Evolutionary conservation across 1,140 invertebrate species (phyloP).

Genomic region (Drosophila seguyi): DNA sequence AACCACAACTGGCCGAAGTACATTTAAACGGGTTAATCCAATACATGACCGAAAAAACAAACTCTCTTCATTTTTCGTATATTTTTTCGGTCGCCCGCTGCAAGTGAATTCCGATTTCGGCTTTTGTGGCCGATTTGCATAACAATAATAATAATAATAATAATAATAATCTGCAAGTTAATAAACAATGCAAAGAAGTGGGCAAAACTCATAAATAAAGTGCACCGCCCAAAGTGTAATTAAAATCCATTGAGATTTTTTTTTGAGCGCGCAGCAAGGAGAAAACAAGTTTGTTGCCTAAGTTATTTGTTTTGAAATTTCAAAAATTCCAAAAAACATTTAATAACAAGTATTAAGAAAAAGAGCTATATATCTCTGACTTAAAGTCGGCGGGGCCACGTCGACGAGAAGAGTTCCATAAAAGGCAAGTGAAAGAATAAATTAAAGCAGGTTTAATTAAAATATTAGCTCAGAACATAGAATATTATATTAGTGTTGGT

Average conservation of each 20-base stretch:
- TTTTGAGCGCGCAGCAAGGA: constrained; percentile 28
- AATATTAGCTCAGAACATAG: constrained; percentile 27
- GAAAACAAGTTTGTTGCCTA: constrained; percentile 80
- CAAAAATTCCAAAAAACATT: constrained; percentile 41
- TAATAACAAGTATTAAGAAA: constrained; percentile 25
- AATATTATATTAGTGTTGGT: constrained; percentile 9
- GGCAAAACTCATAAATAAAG: constrained; percentile 76
- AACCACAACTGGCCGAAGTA: constrained; percentile 50
- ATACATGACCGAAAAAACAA: constrained; percentile 32
- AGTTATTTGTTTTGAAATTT: constrained; percentile 73
- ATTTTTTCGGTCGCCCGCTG: constrained; percentile 24
- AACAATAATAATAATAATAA: constrained; percentile 33
- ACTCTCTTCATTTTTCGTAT: constrained; percentile 32
- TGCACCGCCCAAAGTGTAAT: constrained; percentile 58
- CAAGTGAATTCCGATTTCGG: constrained; percentile 44
- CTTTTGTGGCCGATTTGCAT: constrained; percentile 64
- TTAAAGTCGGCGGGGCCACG: constrained; percentile 37
- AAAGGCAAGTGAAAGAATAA: constrained; percentile 56
- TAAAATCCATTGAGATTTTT: constrained; percentile 55
- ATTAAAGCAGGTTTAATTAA: constrained; percentile 15
- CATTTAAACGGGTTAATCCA: constrained; percentile 64
- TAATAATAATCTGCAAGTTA: constrained; percentile 51
- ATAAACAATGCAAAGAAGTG: constrained; percentile 81
- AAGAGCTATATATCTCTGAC: constrained; percentile 4
- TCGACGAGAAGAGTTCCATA: constrained; percentile 51